Conservation (phyloP, 1,140 invertebrate genomes). For the Zophobas atratus region DNA sequence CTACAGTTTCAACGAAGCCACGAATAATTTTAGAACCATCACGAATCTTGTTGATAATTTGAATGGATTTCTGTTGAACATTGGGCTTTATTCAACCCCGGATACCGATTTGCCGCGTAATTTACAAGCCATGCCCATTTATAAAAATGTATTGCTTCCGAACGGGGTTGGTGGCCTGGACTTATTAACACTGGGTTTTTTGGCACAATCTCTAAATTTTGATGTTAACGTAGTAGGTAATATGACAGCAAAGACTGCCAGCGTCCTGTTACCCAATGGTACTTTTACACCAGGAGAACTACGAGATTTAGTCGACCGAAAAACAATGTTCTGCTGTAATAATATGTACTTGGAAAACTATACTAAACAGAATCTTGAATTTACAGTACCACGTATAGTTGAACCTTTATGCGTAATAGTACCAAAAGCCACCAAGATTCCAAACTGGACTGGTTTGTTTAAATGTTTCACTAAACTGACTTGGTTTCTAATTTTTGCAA, state of each 20-base stretch:
- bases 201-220: conserved; percentile 66
- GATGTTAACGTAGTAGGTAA: conserved; percentile 52
- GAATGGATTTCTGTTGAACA: not conserved
- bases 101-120: not conserved
- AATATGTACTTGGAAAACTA: conserved; percentile 66
- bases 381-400: conserved; percentile 61
- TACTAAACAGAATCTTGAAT: conserved; percentile 60
- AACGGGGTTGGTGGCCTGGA: conserved; percentile 57
- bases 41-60: not conserved
- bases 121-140: conserved; percentile 6
- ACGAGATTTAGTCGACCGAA: conserved; percentile 63
- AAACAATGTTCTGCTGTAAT: conserved; percentile 65
- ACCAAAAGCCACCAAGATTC: conserved; percentile 65
- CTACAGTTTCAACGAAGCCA: not conserved
- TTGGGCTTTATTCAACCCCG: not conserved
- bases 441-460: conserved; percentile 66
- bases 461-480: conserved; percentile 54
- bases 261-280: conserved; percentile 59
- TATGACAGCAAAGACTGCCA: conserved; percentile 60
- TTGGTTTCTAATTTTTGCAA: not conserved
- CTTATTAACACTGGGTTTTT: conserved; percentile 59
- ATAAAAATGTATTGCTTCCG: conserved; percentile 6
- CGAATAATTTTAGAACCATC: not conserved
- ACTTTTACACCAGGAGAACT: conserved; percentile 61
- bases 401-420: conserved; percentile 67